Evolutionary conservation across 2,888 invertebrate genomes (phyloP).

Genomic region (Silvanus unidentatus): DNA sequence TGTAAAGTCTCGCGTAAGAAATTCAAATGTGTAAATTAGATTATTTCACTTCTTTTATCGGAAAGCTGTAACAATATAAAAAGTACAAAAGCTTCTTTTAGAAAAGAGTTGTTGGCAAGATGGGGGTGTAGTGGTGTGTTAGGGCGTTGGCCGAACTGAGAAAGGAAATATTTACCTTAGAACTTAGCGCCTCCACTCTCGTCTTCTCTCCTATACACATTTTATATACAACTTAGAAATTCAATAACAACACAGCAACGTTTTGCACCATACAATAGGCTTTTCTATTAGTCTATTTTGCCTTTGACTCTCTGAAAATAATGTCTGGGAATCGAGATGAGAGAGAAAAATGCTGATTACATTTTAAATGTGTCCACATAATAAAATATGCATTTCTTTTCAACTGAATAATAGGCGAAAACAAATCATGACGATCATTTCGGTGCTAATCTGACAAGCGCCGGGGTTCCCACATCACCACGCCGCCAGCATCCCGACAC

Average conservation of each 20-base stretch:
- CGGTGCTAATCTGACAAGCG: too few species aligned
- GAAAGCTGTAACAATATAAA: conserved; percentile 42
- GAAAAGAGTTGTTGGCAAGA: conserved; percentile 35
- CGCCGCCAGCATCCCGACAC: too few species aligned
- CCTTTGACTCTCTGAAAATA: too few species aligned
- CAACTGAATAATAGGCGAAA: too few species aligned
- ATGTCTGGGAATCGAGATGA: too few species aligned
- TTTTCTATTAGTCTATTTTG: too few species aligned
- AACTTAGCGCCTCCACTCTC: conserved; percentile 27
- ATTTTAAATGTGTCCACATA: too few species aligned
- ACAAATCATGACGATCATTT: too few species aligned
- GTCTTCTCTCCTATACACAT: conserved; percentile 5
- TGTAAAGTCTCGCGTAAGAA: conserved; percentile 43
- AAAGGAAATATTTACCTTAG: conserved; percentile 35
- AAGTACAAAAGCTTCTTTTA: conserved; percentile 35
- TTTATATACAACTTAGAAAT: conserved; percentile 28
- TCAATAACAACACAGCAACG: conserved; percentile 26
- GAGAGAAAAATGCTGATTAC: too few species aligned
- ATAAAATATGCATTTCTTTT: too few species aligned
- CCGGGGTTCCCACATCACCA: too few species aligned
- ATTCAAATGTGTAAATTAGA: conserved; percentile 47
- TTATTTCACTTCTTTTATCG: conserved; percentile 45
- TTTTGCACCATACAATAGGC: too few species aligned
- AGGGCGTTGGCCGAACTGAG: conserved; percentile 25
- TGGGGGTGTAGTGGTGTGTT: conserved; percentile 22